These are phyloP conservation scores for Ctenomys sociabilis DNA, from an alignment of 2,113 vertebrate genomes.

Conservation along the genomic window DNA sequence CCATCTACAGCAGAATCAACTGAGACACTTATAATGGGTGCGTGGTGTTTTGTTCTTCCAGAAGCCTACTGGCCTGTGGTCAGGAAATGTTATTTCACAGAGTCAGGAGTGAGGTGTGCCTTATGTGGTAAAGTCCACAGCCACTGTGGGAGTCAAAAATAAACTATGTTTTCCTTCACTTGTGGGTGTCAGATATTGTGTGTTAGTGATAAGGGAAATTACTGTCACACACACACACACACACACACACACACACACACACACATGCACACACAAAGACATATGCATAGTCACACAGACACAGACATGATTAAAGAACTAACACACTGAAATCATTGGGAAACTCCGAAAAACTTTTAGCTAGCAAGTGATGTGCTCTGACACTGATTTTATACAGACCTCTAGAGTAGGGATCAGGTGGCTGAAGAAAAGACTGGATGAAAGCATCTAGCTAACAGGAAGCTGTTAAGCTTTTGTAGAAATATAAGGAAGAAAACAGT, in stretches of 20 bases:
- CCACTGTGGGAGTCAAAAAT: not conserved
- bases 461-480: not conserved
- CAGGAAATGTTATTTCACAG: not conserved
- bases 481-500: not conserved
- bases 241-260: not conserved
- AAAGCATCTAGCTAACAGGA: not conserved
- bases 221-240: not conserved
- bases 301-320: not conserved
- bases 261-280: not conserved
- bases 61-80: not conserved
- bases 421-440: not conserved
- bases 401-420: not conserved
- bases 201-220: not conserved
- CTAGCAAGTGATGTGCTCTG: not conserved
- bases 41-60: not conserved
- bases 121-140: not conserved
- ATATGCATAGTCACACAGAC: not conserved
- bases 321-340: not conserved
- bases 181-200: not conserved
- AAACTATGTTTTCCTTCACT: not conserved
- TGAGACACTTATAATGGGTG: not conserved
- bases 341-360: not conserved
- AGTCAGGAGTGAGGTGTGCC: not conserved
- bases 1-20: not conserved
- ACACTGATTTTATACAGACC: conserved; percentile 28